Percentiles rank a stretch among this genome's conserved stretches.
phyloP scores from a whole-genome alignment of 1,140 invertebrate species.

The Zelostemma sp. region DNA sequence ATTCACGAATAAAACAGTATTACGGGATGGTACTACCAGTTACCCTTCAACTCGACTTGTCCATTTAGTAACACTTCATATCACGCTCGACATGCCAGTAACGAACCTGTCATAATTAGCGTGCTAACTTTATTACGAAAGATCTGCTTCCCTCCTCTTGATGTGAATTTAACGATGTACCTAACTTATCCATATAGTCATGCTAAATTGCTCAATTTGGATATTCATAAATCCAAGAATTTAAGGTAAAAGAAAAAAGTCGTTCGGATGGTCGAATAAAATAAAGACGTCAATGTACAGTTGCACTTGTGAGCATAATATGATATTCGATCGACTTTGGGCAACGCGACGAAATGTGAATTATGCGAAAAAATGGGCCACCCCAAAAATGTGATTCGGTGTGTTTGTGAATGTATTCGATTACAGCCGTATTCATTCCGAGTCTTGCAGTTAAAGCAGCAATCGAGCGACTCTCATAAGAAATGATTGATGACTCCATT shows the following conservation, averaged over 20 bases:
- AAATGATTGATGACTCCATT: constrained; percentile 67
- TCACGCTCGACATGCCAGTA: constrained; percentile 65
- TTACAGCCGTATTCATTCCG: constrained; percentile 54
- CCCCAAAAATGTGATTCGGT: constrained; percentile 33
- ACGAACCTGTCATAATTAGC: constrained; percentile 69
- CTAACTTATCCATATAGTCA: neutral
- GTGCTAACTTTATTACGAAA: constrained; percentile 63
- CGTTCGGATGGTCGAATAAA: no score
- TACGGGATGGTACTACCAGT: constrained; percentile 63
- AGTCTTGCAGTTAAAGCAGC: constrained; percentile 58
- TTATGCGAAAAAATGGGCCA: constrained; percentile 29
- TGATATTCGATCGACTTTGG: constrained; percentile 24
- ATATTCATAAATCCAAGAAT: neutral
- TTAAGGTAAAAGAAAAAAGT: neutral
- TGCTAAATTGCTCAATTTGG: neutral
- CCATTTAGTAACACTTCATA: constrained; percentile 69
- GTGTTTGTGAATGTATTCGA: constrained; percentile 61
- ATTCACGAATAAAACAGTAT: constrained; percentile 54
- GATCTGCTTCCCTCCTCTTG: constrained; percentile 24
- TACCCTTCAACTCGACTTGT: constrained; percentile 63
- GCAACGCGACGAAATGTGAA: constrained; percentile 34
- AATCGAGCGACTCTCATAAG: constrained; percentile 62
- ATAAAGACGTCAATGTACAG: no score
- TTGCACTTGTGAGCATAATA: constrained; percentile 30
- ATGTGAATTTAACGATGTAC: neutral